Evolutionary conservation across 2,888 invertebrate genomes (phyloP).

Genomic region (Patella ulyssiponensis): DNA sequence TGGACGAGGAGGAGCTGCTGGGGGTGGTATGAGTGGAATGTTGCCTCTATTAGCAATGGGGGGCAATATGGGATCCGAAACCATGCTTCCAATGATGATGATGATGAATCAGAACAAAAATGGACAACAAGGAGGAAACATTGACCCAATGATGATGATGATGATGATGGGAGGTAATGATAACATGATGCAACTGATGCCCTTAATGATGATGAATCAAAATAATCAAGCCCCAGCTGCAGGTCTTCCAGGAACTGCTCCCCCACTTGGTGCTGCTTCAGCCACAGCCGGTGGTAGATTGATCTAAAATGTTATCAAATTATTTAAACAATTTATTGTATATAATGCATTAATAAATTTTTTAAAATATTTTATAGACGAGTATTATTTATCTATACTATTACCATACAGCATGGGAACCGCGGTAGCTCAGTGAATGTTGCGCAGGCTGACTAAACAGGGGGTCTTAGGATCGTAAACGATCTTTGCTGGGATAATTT

Average conservation of each 20-base stretch:
- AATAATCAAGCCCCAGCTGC: not conserved
- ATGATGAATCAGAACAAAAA: not conserved
- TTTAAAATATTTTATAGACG: not conserved
- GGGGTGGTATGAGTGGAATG: not conserved
- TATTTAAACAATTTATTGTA: not conserved
- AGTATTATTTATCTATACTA: not conserved
- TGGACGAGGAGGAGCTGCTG: not conserved
- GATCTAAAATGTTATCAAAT: not conserved
- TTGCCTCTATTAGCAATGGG: not conserved
- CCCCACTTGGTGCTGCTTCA: not conserved
- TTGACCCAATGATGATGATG: constrained; percentile 5
- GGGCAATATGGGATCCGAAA: not conserved
- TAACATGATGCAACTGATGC: not conserved
- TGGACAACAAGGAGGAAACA: not conserved
- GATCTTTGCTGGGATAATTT: no score
- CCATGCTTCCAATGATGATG: not conserved
- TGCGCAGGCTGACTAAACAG: not conserved
- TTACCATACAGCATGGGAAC: not conserved
- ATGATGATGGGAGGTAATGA: not conserved
- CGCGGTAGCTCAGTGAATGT: no score
- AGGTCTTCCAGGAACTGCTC: not conserved
- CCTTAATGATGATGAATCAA: not conserved
- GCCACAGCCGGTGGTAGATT: not conserved
- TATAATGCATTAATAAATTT: not conserved
- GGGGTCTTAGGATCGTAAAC: no score